These are phyloP conservation scores for Andrena bicolor DNA, from an alignment of 2,888 invertebrate genomes.

Conservation along the genomic window DNA sequence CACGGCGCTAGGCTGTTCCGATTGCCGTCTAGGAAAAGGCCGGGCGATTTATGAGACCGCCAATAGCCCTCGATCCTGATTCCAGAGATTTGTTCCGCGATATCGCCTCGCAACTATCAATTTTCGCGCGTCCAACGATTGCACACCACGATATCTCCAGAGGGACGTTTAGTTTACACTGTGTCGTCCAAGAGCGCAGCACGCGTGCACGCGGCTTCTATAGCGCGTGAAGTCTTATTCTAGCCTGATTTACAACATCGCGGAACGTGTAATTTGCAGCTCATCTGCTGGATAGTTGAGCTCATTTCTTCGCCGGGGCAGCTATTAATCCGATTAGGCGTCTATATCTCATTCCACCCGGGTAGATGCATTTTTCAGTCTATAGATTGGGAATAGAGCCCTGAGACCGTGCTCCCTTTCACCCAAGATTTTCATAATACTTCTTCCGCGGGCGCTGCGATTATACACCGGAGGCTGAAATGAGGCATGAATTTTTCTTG, in stretches of 20 bases:
- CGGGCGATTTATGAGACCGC: slow-evolving; percentile 61
- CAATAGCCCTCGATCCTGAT: slow-evolving; percentile 65
- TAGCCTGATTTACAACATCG: slow-evolving; percentile 33
- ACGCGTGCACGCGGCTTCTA: slow-evolving; percentile 13
- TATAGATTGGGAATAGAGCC: background rate
- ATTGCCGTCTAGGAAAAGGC: slow-evolving; percentile 16
- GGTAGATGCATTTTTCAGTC: background rate
- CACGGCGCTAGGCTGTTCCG: background rate
- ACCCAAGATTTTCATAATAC: no score
- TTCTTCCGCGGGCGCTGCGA: no score
- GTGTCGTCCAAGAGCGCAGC: background rate
- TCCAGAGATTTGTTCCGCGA: slow-evolving; percentile 66
- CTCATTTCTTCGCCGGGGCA: background rate
- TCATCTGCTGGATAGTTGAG: background rate
- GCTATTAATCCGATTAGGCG: slow-evolving; percentile 28
- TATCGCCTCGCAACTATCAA: slow-evolving; percentile 56
- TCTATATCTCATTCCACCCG: background rate
- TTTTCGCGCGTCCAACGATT: slow-evolving; percentile 61
- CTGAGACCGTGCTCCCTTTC: background rate
- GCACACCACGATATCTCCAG: slow-evolving; percentile 29
- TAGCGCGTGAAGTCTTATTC: slow-evolving; percentile 53
- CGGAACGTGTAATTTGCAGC: slow-evolving; percentile 36
- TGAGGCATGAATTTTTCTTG: slow-evolving; percentile 25
- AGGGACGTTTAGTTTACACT: slow-evolving; percentile 38
- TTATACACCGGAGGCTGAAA: background rate